Evolutionary conservation across 2,113 vertebrate genomes (phyloP).

Genomic region (Leucosticte australis): DNA sequence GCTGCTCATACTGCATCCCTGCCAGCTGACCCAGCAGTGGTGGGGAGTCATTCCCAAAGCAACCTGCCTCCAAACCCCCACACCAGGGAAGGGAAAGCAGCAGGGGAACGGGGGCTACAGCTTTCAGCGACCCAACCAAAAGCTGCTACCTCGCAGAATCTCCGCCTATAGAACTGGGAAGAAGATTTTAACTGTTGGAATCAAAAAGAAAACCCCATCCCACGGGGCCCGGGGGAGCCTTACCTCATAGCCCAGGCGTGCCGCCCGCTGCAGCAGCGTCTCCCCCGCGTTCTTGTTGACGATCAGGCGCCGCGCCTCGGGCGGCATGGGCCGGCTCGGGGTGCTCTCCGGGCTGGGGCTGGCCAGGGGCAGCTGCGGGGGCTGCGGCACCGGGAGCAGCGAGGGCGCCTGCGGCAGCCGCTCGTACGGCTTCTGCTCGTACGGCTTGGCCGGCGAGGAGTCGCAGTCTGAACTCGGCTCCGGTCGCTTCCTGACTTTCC

Average conservation of each 20-base stretch:
- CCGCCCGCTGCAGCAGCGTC: constrained; percentile 93
- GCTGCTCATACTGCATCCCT: background rate
- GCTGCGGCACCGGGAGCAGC: constrained; percentile 63
- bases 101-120: accelerated
- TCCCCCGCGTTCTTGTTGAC: constrained; percentile 98
- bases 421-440: constrained; percentile 69
- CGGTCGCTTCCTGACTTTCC: constrained; percentile 76
- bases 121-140: background rate
- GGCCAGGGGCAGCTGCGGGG: constrained; percentile 43
- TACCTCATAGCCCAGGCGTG: constrained; percentile 94
- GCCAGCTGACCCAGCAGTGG: background rate
- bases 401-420: constrained; percentile 70
- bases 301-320: constrained; percentile 91
- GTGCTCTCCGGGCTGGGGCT: constrained; percentile 73
- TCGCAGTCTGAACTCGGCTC: constrained; percentile 76
- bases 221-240: background rate
- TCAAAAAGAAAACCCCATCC: accelerated
- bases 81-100: accelerated
- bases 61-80: background rate
- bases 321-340: constrained; percentile 91
- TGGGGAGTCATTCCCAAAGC: background rate
- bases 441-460: constrained; percentile 70
- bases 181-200: background rate
- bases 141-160: accelerated
- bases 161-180: background rate